Percentiles rank a stretch among this genome's conserved stretches.
phyloP scores from a whole-genome alignment of 2,113 vertebrate species.

The Drymodes brunneopygia region DNA sequence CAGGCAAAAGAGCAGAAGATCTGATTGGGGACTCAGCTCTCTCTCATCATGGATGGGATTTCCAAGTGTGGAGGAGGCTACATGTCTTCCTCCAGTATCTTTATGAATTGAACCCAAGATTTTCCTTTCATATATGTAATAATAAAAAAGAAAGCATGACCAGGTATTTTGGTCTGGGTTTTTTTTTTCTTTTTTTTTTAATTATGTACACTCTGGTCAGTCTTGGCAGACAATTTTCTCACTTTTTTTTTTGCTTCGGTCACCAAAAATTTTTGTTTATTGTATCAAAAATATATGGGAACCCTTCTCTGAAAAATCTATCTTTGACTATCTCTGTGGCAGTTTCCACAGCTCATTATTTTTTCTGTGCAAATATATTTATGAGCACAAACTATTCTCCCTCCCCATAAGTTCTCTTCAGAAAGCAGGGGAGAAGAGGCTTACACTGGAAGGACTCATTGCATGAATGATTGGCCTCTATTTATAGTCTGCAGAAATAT shows the following conservation, averaged over 20 bases:
- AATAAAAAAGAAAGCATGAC: background rate
- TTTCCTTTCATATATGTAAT: background rate
- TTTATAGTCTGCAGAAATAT: background rate
- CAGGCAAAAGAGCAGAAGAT: background rate
- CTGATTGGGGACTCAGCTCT: background rate
- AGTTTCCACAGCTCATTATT: background rate
- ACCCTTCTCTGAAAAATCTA: background rate
- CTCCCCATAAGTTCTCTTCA: background rate
- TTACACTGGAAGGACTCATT: background rate
- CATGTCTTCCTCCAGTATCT: background rate
- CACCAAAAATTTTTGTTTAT: background rate
- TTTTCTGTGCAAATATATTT: background rate
- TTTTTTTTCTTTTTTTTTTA: background rate
- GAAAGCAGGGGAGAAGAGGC: background rate
- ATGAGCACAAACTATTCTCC: background rate
- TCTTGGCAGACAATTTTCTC: background rate
- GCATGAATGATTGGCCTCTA: background rate
- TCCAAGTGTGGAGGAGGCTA: background rate
- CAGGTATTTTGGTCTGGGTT: background rate
- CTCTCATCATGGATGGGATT: background rate
- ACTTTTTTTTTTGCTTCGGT: background rate
- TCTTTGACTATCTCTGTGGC: background rate
- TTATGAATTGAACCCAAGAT: background rate
- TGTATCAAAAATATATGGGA: background rate
- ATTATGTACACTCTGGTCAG: background rate